A percentile compares a stretch with the other conserved stretches of the same genome.
These are phyloP conservation scores for Bombus pascuorum DNA, from an alignment of 1,140 invertebrate species.

Conservation along the genomic window DNA sequence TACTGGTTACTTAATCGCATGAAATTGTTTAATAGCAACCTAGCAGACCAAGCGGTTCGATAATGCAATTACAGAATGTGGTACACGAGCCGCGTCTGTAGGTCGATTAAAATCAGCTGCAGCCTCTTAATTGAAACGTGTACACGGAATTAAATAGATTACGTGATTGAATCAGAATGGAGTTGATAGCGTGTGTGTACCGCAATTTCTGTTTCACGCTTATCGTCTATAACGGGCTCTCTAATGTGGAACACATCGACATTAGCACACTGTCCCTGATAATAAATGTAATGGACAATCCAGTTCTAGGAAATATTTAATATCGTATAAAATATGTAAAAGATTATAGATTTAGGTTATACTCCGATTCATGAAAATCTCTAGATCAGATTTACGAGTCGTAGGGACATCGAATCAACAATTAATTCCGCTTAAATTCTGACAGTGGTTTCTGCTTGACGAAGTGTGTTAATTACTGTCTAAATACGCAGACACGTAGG, in stretches of 20 bases:
- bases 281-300: not conserved
- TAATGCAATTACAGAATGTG: not conserved
- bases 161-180: constrained; percentile 25
- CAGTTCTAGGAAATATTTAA: not conserved
- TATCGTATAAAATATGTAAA: not conserved
- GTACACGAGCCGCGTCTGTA: not conserved
- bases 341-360: too few species aligned
- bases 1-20: not conserved
- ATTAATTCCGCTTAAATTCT: constrained; percentile 29
- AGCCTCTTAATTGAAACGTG: constrained; percentile 19
- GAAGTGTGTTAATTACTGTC: constrained; percentile 48
- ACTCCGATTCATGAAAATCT: not conserved
- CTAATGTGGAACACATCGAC: not conserved
- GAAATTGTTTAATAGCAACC: not conserved
- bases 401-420: not conserved
- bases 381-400: not conserved
- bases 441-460: constrained; percentile 34
- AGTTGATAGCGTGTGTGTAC: not conserved
- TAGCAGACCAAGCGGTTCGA: not conserved
- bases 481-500: constrained; percentile 37
- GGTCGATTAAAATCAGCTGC: constrained; percentile 7
- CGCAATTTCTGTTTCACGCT: constrained; percentile 2
- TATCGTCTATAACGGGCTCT: not conserved
- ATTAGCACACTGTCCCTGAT: too few species aligned
- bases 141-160: constrained; percentile 4